phyloP scores from a whole-genome alignment of 2,888 invertebrate genomes.

The Disparrhopalites patrizii region DNA sequence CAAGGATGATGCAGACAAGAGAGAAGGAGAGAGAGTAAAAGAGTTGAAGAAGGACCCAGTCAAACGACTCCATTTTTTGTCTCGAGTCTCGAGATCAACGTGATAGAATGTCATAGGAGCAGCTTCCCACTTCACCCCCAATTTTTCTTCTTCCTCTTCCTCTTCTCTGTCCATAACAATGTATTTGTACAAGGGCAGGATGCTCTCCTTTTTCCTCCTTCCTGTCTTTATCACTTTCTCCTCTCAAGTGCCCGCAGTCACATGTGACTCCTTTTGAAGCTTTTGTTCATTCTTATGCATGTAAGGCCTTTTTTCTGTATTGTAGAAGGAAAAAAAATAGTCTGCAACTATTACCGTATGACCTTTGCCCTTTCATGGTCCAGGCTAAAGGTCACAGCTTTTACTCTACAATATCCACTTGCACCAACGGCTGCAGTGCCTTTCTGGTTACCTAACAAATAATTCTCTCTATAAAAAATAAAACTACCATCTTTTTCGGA shows the following conservation, averaged over 20 bases:
- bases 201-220: not conserved
- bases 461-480: no score
- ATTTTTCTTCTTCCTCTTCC: not conserved
- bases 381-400: no score
- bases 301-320: not conserved
- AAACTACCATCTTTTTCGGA: no score
- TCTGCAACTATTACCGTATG: no score
- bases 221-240: not conserved
- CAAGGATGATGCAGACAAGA: constrained; percentile 20
- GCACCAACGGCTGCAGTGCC: no score
- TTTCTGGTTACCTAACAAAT: no score
- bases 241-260: not conserved
- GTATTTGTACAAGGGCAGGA: not conserved
- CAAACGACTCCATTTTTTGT: constrained; percentile 15
- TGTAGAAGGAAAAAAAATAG: no score
- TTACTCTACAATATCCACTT: no score
- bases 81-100: constrained; percentile 35
- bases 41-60: constrained; percentile 10
- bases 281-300: not conserved
- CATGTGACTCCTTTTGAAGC: not conserved
- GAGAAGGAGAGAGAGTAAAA: constrained; percentile 1
- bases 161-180: not conserved
- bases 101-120: constrained; percentile 32
- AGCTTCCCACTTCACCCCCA: constrained; percentile 26
- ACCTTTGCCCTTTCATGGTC: no score